Percentiles rank a stretch among this genome's conserved stretches.
Evolutionary conservation across 2,797 vertebrate genomes (phyloP).

Genomic region (Streptopelia turtur): DNA sequence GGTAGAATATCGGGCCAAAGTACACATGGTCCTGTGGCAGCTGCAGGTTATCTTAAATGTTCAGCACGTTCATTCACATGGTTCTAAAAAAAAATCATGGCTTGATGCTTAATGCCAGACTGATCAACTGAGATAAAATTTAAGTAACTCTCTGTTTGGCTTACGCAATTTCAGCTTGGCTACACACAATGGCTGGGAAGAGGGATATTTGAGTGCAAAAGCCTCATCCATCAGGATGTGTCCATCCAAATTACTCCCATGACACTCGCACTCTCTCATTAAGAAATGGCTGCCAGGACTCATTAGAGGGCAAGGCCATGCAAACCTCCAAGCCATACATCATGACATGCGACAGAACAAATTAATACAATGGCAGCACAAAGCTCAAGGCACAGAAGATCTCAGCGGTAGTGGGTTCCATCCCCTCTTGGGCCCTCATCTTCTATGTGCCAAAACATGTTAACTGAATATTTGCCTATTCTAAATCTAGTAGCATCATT

Average conservation of each 20-base stretch:
- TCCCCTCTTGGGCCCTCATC: background rate
- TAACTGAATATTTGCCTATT: background rate
- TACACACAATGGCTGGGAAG: background rate
- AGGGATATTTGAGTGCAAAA: background rate
- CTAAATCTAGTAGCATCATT: background rate
- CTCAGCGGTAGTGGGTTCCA: background rate
- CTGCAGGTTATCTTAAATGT: background rate
- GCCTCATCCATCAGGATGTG: background rate
- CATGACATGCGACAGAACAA: background rate
- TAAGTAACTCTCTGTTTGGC: background rate
- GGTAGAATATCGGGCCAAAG: background rate
- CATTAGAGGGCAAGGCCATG: background rate
- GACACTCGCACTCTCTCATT: background rate
- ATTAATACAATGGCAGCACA: background rate
- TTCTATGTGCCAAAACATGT: background rate
- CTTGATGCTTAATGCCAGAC: background rate
- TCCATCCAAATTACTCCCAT: background rate
- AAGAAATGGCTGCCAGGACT: background rate
- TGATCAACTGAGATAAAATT: background rate
- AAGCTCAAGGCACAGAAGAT: background rate
- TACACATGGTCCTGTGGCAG: accelerated
- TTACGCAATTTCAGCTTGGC: background rate
- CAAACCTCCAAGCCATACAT: background rate
- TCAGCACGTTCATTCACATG: background rate
- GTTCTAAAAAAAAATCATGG: background rate